Conservation (phyloP, 2,113 vertebrate genomes). For the Aphyosemion australe region DNA sequence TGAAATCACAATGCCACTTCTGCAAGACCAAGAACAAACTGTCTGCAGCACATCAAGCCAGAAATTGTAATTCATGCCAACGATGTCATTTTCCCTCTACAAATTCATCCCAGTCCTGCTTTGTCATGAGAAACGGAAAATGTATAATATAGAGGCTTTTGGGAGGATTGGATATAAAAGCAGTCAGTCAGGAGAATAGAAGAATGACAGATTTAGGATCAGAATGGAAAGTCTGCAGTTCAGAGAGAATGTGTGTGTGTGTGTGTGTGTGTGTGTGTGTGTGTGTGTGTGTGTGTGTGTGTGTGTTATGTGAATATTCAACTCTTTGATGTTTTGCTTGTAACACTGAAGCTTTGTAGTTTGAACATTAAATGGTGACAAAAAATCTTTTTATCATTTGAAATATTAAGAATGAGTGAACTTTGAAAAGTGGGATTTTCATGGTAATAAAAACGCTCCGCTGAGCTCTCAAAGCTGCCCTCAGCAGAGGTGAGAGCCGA, state of each 20-base stretch:
- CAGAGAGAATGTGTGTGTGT: background rate
- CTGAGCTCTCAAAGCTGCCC: constrained; percentile 24
- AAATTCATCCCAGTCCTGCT: constrained; percentile 7
- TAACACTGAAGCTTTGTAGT: constrained; percentile 11
- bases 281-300: too few species aligned
- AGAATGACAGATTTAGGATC: constrained; percentile 54
- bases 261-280: too few species aligned
- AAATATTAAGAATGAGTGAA: constrained; percentile 17
- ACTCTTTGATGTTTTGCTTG: constrained; percentile 21
- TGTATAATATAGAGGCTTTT: constrained; percentile 47
- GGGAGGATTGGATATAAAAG: background rate
- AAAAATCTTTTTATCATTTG: constrained; percentile 22
- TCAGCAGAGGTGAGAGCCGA: constrained; percentile 30
- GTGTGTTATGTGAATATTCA: constrained; percentile 15
- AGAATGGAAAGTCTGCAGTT: constrained; percentile 44
- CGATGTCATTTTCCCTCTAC: too few species aligned
- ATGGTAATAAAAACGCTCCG: constrained; percentile 18
- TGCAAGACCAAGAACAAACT: too few species aligned
- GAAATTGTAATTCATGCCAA: too few species aligned
- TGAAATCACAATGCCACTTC: too few species aligned
- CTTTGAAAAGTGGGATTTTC: too few species aligned
- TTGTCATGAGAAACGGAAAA: constrained; percentile 54
- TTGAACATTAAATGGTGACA: constrained; percentile 12
- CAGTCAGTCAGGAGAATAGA: constrained; percentile 18
- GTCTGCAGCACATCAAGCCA: too few species aligned